Base-by-base conservation (phyloP, 2,113 vertebrate genomes). In the Neolamprologus brichardi region DNA sequence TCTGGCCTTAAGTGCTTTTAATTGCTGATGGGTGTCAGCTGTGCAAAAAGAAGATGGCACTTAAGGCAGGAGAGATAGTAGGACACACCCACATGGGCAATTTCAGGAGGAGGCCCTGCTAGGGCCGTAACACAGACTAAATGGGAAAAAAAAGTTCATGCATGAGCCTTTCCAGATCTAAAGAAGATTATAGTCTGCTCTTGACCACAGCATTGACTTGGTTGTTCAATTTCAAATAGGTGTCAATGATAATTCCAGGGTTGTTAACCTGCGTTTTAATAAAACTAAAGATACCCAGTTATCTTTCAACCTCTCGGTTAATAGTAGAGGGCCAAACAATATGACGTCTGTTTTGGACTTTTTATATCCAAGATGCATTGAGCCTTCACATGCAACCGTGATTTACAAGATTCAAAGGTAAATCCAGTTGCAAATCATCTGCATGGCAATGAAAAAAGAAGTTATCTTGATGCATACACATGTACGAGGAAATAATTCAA, bases 381-480 rank as follows among this genome's bases (percentile, higher is more conserved):
- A 75, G 41, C 23, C 8, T 75, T 28, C 41, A 28, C 23, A 46
- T 46, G 4, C 8, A 28, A 28, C 14, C 2, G 1, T 75, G 70
- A 46, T 46, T 75, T 75, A 11, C 1, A 75, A 46, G 70, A 46
- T 12, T 75, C 14, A 75, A 75, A 75, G 1, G 41, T 46, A 46
- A 75, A 75, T 46, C 23, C 14, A 75, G 23, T 28, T 46, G 23
- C 15, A 75, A 75, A 46, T 28, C 67, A 46, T 28, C 70, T 28
- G 70, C 70, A 75, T 28, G 41, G 8, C 8, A 75, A 46, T 28
- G 23, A 46, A 75, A 75, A 75, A 0, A 46, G 39, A 75, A 0
- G 39, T 75, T 11, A 46, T 46, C 14, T 17, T 46, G 14, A 46
- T 28, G 8, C 23, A 46, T 0, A 1, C 0, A 0, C 14, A 17